These are phyloP conservation scores for Himalopsyche anomala DNA, from an alignment of 2,888 invertebrate genomes.

Conservation along the genomic window DNA sequence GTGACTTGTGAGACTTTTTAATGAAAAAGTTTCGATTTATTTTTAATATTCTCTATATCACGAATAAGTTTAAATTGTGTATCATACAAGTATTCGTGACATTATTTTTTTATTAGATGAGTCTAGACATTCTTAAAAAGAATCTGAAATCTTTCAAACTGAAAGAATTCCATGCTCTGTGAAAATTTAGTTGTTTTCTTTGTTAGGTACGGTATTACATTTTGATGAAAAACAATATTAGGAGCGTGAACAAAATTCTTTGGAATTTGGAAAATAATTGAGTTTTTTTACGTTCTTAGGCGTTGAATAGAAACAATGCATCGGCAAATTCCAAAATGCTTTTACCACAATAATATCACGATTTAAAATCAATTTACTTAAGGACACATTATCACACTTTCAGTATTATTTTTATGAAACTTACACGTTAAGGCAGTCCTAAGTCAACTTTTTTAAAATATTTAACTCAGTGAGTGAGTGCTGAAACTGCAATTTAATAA, in stretches of 20 bases:
- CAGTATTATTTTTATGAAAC: no score
- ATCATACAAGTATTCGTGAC: not conserved
- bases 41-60: slow-evolving; percentile 4
- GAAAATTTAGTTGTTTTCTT: slow-evolving; percentile 13
- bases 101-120: not conserved
- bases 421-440: no score
- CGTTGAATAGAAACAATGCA: not conserved
- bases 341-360: not conserved
- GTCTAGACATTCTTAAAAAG: slow-evolving; percentile 13
- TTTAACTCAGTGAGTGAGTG: no score
- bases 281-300: not conserved
- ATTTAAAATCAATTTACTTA: not conserved
- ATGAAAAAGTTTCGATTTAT: slow-evolving; percentile 2
- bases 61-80: not conserved
- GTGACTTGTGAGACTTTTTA: not conserved
- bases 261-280: slow-evolving; percentile 14
- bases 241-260: slow-evolving; percentile 1
- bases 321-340: not conserved
- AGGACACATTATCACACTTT: no score
- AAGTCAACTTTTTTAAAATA: no score
- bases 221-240: slow-evolving; percentile 12
- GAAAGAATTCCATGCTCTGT: not conserved
- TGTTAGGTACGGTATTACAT: slow-evolving; percentile 6
- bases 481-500: no score
- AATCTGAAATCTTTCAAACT: slow-evolving; percentile 15